Evolutionary conservation across 1,140 invertebrate species (phyloP).

Genomic region (Lepidurus packardi): DNA sequence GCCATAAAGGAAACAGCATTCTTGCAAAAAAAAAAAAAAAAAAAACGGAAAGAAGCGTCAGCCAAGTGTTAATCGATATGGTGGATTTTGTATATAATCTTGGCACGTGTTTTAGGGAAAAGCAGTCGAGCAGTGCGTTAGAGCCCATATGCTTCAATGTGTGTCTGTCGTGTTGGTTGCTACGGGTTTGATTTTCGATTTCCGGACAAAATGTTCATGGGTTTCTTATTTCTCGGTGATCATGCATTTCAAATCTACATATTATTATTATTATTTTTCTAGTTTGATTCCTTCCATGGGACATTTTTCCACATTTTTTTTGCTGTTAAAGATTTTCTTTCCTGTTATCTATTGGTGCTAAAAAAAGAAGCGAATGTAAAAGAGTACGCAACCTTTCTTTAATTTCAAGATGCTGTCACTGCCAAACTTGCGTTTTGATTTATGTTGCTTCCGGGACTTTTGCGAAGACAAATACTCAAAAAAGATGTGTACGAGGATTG

Average conservation of each 20-base stretch:
- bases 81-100: constrained; percentile 19
- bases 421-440: constrained; percentile 15
- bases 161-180: constrained; percentile 18
- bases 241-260: neutral
- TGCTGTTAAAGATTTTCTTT: neutral
- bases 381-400: neutral
- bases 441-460: constrained; percentile 1
- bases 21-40: neutral
- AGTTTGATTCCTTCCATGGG: neutral
- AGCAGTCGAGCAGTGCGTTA: constrained; percentile 16
- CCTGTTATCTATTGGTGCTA: constrained; percentile 10
- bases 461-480: constrained; percentile 16
- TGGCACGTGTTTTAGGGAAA: constrained; percentile 8
- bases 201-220: neutral
- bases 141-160: constrained; percentile 21
- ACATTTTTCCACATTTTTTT: neutral
- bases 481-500: constrained; percentile 19
- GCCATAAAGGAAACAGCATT: constrained; percentile 7
- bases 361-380: neutral
- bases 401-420: neutral
- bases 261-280: constrained; percentile 1
- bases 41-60: neutral
- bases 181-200: neutral
- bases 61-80: neutral
- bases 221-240: neutral